Conservation (phyloP, 2,888 invertebrate species). For the Seladonia tumulorum region DNA sequence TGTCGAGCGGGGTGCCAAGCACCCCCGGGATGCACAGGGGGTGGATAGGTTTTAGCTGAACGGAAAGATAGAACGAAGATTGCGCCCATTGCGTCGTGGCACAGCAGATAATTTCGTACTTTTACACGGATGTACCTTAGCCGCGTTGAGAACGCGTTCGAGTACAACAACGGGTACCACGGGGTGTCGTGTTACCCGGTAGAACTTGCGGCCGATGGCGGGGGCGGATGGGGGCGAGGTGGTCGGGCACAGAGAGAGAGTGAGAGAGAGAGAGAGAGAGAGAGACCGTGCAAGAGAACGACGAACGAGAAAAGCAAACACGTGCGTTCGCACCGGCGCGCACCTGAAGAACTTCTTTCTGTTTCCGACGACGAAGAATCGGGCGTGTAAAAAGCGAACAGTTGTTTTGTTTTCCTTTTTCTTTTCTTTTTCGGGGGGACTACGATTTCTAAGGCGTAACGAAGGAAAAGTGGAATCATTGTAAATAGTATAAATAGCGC, state of each 20-base stretch:
- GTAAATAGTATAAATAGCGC: conserved; percentile 83
- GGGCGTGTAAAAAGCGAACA: conserved; percentile 51
- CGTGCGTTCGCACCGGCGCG: conserved; percentile 28
- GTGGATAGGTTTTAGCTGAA: conserved; percentile 4
- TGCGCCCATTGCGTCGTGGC: neutral
- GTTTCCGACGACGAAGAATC: neutral
- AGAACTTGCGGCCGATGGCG: neutral
- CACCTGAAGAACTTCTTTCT: conserved; percentile 13
- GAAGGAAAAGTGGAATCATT: conserved; percentile 62
- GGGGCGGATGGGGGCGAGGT: neutral
- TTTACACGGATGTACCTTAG: conserved; percentile 54
- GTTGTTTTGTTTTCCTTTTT: conserved; percentile 3
- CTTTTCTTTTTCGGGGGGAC: conserved; percentile 65
- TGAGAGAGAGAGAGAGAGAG: neutral
- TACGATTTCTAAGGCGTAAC: conserved; percentile 54
- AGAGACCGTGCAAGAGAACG: conserved; percentile 41
- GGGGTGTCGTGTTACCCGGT: conserved; percentile 6
- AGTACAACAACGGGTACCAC: conserved; percentile 37
- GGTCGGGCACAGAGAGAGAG: neutral
- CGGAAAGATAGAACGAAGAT: neutral
- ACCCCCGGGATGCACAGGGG: neutral
- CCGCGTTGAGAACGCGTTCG: conserved; percentile 42
- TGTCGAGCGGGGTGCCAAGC: conserved; percentile 34
- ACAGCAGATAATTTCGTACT: conserved; percentile 52
- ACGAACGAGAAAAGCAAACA: conserved; percentile 7